Base-by-base conservation (phyloP, 2,888 invertebrate genomes). In the Sinohyriopsis cumingii region DNA sequence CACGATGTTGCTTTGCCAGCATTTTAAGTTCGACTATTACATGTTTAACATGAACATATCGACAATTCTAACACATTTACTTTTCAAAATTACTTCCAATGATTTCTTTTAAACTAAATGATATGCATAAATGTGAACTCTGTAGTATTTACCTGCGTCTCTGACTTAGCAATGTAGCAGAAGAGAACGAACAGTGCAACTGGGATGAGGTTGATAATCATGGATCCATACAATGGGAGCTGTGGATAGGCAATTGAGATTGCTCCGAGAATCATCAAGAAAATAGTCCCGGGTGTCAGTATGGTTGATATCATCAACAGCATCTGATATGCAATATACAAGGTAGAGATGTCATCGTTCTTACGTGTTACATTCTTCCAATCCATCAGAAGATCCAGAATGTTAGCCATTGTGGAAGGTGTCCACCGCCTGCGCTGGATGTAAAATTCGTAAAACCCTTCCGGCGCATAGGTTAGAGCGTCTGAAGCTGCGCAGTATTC, bases 401-500 rank as follows among this genome's bases (percentile, higher is more conserved):
- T 98, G 90, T 99, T 99, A 74, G 99, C 99, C 90, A 99, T 96
- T 59, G 99, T 99, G 0, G 99, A 99, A 6, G 99, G 99, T 73
- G 97, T 98, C 99, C 99, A 99, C 81, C 99, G 93, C 88, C 99
- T 94, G 75, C 99, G 94, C 91, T 99, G 99, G 88, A 98, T 99
- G 92, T 96, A 99, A 91, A 99, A 99, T 80, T 88, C 88, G 71
- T 87, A 82, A 75, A 89, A 89, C 18, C 83, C 82, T 76, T 99
- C 99, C 0, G 99, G 99, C 59, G 97, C 97, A 86, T 98, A 98
- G 2, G 99, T 99, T 91, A 98, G 96, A 33, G 99, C 99, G 89
- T 99, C 99, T 1, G 97, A 97, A n/a, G 99, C 99, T 86, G 99
- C 99, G 80, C 98, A 98, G 89, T 99, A 99, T 91, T 99, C 99